These are phyloP conservation scores for Patella pellucida DNA, from an alignment of 2,888 invertebrate species.

Conservation along the genomic window DNA sequence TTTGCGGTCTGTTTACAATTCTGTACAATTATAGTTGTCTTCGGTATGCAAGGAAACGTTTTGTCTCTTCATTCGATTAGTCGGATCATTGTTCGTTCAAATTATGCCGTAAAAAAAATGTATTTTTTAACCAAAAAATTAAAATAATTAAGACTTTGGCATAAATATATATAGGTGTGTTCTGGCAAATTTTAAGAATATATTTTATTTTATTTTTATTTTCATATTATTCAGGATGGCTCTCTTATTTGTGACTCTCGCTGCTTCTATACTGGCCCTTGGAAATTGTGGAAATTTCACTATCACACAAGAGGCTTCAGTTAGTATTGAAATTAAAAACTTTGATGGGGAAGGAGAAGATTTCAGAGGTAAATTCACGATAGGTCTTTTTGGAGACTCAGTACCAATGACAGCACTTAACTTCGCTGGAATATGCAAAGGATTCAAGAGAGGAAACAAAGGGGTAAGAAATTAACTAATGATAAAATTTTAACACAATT, in stretches of 20 bases:
- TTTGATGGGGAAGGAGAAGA: constrained; percentile 63
- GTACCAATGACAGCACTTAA: constrained; percentile 70
- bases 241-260: constrained; percentile 29
- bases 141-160: too few relatives aligned
- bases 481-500: not conserved
- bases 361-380: constrained; percentile 59
- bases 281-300: constrained; percentile 52
- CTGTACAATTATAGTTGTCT: not conserved
- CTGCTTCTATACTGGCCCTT: constrained; percentile 33
- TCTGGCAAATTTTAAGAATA: too few relatives aligned
- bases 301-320: constrained; percentile 64
- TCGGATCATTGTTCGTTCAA: too few relatives aligned
- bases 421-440: constrained; percentile 65
- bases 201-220: not conserved
- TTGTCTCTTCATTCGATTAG: too few relatives aligned
- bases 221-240: constrained; percentile 27
- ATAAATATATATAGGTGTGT: too few relatives aligned
- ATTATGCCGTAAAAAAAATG: too few relatives aligned
- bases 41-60: constrained; percentile 1
- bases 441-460: constrained; percentile 57
- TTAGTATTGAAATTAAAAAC: constrained; percentile 66
- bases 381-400: constrained; percentile 68
- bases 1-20: too few relatives aligned
- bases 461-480: not conserved
- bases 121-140: too few relatives aligned